Percentiles rank a stretch among this genome's conserved stretches.
Conservation (phyloP, 2,797 vertebrate species). For the Crypturellus tataupa region DNA sequence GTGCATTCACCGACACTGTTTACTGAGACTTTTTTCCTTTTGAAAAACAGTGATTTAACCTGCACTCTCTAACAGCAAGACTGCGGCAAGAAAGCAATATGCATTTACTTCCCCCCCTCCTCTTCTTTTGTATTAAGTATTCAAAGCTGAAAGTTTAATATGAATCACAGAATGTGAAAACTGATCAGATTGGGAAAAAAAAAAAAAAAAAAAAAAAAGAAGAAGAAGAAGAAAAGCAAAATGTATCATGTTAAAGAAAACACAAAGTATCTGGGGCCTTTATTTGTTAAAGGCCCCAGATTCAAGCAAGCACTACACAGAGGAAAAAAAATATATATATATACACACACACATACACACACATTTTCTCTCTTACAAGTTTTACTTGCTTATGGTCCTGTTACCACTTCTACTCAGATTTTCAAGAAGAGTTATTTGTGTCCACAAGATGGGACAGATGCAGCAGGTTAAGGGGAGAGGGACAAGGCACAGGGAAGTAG, state of each 20-base stretch:
- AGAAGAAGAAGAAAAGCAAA: too few relatives aligned
- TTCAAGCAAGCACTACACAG: background rate
- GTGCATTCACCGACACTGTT: background rate
- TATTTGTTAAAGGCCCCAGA: background rate
- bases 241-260: too few relatives aligned
- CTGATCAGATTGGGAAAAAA: background rate
- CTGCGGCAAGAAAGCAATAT: background rate
- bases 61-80: background rate
- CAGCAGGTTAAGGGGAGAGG: background rate
- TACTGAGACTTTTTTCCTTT: background rate
- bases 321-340: too few relatives aligned
- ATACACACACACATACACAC: too few relatives aligned
- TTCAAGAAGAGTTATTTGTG: background rate
- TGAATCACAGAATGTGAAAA: background rate
- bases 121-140: background rate
- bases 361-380: background rate
- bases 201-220: too few relatives aligned
- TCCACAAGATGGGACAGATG: background rate
- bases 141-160: background rate
- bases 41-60: background rate
- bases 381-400: background rate
- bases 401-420: background rate
- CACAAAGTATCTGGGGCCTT: background rate
- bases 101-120: background rate
- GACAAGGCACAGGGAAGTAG: background rate